Percentiles rank a stretch among this genome's conserved stretches.
Evolutionary conservation across 2,113 vertebrate genomes (phyloP).

Genomic region (Apus apus): DNA sequence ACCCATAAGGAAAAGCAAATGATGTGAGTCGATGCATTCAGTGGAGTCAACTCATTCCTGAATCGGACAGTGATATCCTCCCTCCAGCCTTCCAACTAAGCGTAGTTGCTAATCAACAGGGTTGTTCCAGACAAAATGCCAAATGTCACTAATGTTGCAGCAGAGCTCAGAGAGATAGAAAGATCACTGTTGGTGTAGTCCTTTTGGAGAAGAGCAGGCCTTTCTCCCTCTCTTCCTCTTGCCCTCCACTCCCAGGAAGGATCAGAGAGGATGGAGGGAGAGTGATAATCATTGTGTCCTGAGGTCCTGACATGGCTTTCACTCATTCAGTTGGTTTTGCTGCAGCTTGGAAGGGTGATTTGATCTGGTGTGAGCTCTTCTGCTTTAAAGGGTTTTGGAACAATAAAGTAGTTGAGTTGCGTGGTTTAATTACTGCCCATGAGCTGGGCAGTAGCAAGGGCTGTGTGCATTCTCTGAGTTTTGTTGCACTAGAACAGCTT

Average conservation of each 20-base stretch:
- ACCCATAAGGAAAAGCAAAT: neutral
- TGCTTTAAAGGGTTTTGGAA: neutral
- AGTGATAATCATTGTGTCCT: neutral
- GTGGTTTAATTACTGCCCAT: neutral
- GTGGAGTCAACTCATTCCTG: neutral
- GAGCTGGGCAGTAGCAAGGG: neutral
- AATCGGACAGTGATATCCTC: neutral
- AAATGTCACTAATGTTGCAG: constrained; percentile 51
- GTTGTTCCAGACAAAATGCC: constrained; percentile 60
- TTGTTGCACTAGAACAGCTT: neutral
- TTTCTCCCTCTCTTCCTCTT: neutral
- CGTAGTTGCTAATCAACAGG: constrained; percentile 26
- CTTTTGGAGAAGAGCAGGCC: constrained; percentile 4
- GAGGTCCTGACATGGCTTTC: neutral
- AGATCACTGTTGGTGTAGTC: neutral
- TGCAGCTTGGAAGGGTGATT: neutral
- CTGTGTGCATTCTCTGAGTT: neutral
- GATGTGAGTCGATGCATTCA: neutral
- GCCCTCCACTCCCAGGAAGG: neutral
- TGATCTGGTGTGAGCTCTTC: neutral
- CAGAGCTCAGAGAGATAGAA: neutral
- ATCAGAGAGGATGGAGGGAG: neutral
- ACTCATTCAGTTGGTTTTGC: neutral
- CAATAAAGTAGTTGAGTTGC: neutral
- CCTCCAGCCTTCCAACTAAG: constrained; percentile 13